Base-by-base conservation (phyloP, 2,797 vertebrate genomes). In the Neostethus bicornis region DNA sequence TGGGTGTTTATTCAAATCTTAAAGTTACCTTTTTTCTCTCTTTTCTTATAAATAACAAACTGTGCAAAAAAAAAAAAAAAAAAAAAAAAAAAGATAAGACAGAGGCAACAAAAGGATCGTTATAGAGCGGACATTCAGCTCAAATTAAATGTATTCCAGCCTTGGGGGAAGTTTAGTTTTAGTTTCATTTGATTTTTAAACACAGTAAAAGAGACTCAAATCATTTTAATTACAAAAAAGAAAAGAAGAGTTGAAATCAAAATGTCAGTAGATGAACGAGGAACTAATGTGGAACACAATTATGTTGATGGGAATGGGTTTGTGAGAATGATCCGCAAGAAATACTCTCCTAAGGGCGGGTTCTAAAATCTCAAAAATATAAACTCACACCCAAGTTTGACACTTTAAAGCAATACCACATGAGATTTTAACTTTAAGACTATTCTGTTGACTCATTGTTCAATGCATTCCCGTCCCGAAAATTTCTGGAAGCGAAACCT, bases 161-260 rank as follows among this genome's bases (percentile, higher is more conserved):
- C n/a, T 6, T 39, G 50, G 19, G 61, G 10, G 3, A 24, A 4
- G 17, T 32, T 23, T 28, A 41, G 43, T 29, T 2, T 2, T 14
- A 4, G 12, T 47, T 54, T 28, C 29, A 32, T 49, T 52, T 29
- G 32, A 7, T 16, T 6, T 50, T 54, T 43, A 38, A 16, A 16
- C 17, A 20, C 10, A 49, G 51, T 8, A 21, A 12, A 57, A 25
- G 4, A 17, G 57, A 51, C 23, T 21, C 4, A 61, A 48, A 9
- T 17, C 5, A 28, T 17, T 35, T 17, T 35, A 1, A 34, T 16
- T 16, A 25, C 8, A 34, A 34, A 51, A 23, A 16, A 35, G 1
- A 48, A 39, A 41, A 38, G 20, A 38, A 42, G 16, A 47, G 13
- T 9, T n/a, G 21, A 4, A 13, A 38, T 20, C 25, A 9, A 23